These are phyloP conservation scores for Diorhabda elongata DNA, from an alignment of 1,140 invertebrate genomes.

Conservation along the genomic window DNA sequence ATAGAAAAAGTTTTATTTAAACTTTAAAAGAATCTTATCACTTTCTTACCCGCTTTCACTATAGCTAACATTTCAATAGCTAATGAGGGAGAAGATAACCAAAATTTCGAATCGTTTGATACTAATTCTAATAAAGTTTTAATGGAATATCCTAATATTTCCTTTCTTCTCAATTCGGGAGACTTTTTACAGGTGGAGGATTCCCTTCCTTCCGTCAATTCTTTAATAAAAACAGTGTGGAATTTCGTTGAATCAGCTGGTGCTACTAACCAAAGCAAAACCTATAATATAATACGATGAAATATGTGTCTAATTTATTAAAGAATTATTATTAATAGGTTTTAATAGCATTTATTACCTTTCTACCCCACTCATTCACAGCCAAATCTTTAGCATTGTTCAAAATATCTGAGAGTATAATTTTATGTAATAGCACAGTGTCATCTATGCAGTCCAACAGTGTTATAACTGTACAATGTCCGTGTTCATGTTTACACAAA, in stretches of 20 bases:
- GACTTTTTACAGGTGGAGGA: constrained; percentile 79
- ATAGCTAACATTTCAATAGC: constrained; percentile 68
- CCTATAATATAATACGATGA: constrained; percentile 35
- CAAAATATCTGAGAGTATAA: constrained; percentile 70
- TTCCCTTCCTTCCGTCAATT: constrained; percentile 67
- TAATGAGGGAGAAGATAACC: constrained; percentile 65
- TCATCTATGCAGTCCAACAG: constrained; percentile 91
- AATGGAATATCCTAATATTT: constrained; percentile 67
- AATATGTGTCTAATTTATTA: neutral
- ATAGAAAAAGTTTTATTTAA: neutral
- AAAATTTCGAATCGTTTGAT: constrained; percentile 56
- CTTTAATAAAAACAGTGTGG: constrained; percentile 66
- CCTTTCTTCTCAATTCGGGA: constrained; percentile 61
- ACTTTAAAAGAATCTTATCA: neutral
- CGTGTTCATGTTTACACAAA: constrained; percentile 80
- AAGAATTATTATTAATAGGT: neutral
- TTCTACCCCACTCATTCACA: constrained; percentile 67
- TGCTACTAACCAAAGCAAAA: constrained; percentile 78
- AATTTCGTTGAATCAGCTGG: constrained; percentile 72
- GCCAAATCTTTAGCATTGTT: constrained; percentile 68
- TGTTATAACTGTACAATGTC: constrained; percentile 75
- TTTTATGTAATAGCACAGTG: constrained; percentile 83
- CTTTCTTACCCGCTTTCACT: constrained; percentile 54
- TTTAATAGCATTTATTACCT: constrained; percentile 46
- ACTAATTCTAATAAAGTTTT: constrained; percentile 62